Percentiles rank a stretch among this genome's conserved stretches.
Conservation (phyloP, 2,888 invertebrate genomes). For the Seira musarum region DNA sequence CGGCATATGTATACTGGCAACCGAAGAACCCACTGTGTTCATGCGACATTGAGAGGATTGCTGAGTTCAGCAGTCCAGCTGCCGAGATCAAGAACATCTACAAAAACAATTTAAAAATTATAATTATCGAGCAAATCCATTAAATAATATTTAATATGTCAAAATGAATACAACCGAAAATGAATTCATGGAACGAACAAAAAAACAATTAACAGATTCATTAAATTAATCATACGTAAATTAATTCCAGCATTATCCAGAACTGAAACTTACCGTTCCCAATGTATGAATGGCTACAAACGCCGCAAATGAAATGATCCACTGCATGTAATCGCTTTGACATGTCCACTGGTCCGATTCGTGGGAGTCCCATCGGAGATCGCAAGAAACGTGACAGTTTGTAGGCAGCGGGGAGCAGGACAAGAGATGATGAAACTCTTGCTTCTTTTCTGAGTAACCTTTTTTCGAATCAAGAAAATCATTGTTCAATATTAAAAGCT, state of each 20-base stretch:
- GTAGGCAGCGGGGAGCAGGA: slow-evolving; percentile 67
- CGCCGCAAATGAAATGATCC: slow-evolving; percentile 64
- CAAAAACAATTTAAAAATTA: slow-evolving; percentile 16
- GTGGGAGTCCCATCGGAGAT: slow-evolving; percentile 62
- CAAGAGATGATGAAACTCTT: slow-evolving; percentile 59
- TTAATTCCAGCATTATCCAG: too few relatives aligned
- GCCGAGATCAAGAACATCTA: slow-evolving; percentile 69
- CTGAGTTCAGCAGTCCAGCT: slow-evolving; percentile 68
- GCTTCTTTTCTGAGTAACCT: slow-evolving; percentile 59
- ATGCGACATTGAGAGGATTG: slow-evolving; percentile 67
- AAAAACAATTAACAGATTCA: slow-evolving; percentile 20
- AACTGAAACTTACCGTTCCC: slow-evolving; percentile 65
- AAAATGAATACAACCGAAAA: too few relatives aligned
- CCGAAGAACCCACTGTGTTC: slow-evolving; percentile 67
- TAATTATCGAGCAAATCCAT: too few relatives aligned
- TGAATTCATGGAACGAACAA: not conserved
- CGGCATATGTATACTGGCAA: slow-evolving; percentile 67
- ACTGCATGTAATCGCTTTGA: slow-evolving; percentile 64
- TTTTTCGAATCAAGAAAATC: slow-evolving; percentile 40
- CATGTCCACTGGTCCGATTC: slow-evolving; percentile 67
- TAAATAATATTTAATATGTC: too few relatives aligned
- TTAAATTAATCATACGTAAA: too few relatives aligned
- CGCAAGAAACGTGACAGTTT: slow-evolving; percentile 68
- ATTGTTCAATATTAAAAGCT: not conserved
- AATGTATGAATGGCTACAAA: slow-evolving; percentile 67